A percentile compares a stretch with the other conserved stretches of the same genome.
Evolutionary conservation across 2,888 invertebrate genomes (phyloP).

Genomic region (Andrena minutula): DNA sequence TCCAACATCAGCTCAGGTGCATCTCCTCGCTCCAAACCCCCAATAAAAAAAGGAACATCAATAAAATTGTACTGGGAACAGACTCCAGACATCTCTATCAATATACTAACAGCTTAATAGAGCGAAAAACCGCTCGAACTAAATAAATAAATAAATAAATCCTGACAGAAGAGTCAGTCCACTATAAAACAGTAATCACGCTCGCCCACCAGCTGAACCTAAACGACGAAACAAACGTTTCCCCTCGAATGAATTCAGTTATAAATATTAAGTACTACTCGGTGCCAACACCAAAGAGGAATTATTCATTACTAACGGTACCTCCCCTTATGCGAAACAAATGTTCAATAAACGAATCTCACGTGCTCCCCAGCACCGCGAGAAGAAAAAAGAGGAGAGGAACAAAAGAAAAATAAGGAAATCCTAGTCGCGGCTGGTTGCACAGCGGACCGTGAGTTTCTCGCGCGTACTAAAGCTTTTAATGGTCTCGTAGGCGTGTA

Average conservation of each 20-base stretch:
- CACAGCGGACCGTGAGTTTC: constrained; percentile 17
- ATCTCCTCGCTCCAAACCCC: neutral
- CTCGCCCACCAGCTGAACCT: no score
- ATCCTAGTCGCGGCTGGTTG: constrained; percentile 53
- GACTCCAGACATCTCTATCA: neutral
- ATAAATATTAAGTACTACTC: neutral
- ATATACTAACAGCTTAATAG: neutral
- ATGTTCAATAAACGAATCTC: neutral
- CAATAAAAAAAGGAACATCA: neutral
- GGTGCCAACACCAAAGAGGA: neutral
- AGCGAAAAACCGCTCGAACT: neutral
- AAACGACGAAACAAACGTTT: constrained; percentile 1
- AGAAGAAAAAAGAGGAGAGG: neutral
- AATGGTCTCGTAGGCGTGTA: constrained; percentile 63
- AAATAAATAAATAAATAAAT: neutral
- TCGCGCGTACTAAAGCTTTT: constrained; percentile 60
- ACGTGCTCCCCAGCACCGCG: constrained; percentile 45
- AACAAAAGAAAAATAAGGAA: neutral
- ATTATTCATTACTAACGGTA: neutral
- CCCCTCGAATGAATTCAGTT: neutral
- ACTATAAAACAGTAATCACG: neutral
- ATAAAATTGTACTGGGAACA: neutral
- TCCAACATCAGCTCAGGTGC: constrained; percentile 26
- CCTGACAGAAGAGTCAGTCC: neutral
- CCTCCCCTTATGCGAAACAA: neutral